Evolutionary conservation across 2,797 vertebrate genomes (phyloP).

Genomic region (Todus mexicanus): DNA sequence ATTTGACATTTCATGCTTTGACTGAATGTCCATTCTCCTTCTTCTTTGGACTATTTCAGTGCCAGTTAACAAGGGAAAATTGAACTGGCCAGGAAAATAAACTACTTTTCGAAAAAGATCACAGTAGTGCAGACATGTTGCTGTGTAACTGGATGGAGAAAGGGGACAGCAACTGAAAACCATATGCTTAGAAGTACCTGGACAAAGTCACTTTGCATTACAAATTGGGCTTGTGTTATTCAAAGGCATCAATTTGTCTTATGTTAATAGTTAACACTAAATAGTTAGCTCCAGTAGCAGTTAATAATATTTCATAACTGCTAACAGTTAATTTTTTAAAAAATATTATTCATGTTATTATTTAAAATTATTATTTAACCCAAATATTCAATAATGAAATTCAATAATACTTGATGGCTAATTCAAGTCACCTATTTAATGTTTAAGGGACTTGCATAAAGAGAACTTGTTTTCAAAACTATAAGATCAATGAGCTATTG

Average conservation of each 20-base stretch:
- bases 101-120: conserved; percentile 52
- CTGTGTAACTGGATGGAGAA: not conserved
- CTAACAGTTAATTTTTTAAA: not conserved
- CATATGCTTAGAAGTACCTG: not conserved
- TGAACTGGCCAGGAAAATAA: conserved; percentile 50
- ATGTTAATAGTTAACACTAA: not conserved
- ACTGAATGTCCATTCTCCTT: conserved; percentile 33
- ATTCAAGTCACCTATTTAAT: not conserved
- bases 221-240: not conserved
- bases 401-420: not conserved
- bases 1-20: conserved; percentile 37
- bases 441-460: not conserved
- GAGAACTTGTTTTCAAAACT: not conserved
- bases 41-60: conserved; percentile 21
- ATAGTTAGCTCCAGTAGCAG: not conserved
- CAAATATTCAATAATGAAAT: not conserved
- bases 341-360: too few relatives aligned
- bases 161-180: not conserved
- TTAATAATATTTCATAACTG: not conserved
- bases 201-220: not conserved
- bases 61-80: conserved; percentile 52
- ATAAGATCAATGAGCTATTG: not conserved
- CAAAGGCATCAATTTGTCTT: not conserved
- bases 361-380: not conserved
- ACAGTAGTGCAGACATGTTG: conserved; percentile 9